A percentile compares a stretch with the other conserved stretches of the same genome.
Evolutionary conservation across 2,113 vertebrate species (phyloP).

Genomic region (Oplegnathus fasciatus): DNA sequence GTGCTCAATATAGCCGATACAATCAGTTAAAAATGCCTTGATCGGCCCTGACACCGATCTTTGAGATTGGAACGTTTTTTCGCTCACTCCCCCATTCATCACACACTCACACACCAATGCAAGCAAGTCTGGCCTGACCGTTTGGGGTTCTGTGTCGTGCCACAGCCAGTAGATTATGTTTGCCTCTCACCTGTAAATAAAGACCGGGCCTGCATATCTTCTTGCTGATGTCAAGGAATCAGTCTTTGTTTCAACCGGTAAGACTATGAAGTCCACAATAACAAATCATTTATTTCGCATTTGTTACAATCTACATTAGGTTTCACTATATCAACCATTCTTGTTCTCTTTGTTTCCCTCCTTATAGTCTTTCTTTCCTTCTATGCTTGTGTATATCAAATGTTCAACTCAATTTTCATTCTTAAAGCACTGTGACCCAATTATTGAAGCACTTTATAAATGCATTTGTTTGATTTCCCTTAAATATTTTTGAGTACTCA

Average conservation of each 20-base stretch:
- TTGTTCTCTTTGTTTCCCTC: neutral
- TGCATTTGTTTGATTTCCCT: neutral
- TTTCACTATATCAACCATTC: neutral
- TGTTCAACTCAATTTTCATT: neutral
- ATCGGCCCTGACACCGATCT: too few relatives aligned
- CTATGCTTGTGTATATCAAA: neutral
- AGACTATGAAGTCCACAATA: neutral
- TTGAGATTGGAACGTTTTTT: too few relatives aligned
- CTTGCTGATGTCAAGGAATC: neutral
- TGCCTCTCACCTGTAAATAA: too few relatives aligned
- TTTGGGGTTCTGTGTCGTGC: too few relatives aligned
- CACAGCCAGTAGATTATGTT: too few relatives aligned
- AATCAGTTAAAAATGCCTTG: too few relatives aligned
- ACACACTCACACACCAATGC: too few relatives aligned
- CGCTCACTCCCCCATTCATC: too few relatives aligned
- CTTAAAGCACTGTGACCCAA: neutral
- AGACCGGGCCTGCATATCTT: neutral
- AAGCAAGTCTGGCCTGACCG: too few relatives aligned
- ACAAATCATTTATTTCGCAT: neutral
- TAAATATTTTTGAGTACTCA: neutral
- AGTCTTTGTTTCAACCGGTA: neutral
- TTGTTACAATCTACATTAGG: neutral
- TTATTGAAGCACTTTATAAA: neutral
- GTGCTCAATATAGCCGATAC: too few relatives aligned
- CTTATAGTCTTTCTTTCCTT: neutral